Evolutionary conservation across 1,140 invertebrate species (phyloP).

Genomic region (Sitodiplosis mosellana): DNA sequence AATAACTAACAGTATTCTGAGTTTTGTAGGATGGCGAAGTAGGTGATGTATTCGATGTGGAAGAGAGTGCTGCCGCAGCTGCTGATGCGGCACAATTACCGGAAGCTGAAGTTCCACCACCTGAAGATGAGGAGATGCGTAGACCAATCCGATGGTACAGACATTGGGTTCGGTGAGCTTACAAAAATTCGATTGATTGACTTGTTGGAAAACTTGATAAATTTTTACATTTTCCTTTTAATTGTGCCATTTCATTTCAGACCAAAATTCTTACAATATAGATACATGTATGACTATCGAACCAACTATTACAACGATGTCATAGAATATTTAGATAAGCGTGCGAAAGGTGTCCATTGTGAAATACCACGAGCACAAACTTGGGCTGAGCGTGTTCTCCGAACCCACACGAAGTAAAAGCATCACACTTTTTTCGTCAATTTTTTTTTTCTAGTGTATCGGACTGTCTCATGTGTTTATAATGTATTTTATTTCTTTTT

Average conservation of each 20-base stretch:
- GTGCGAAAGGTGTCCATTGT: conserved; percentile 41
- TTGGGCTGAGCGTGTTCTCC: conserved; percentile 59
- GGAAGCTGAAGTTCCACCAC: conserved; percentile 34
- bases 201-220: background rate
- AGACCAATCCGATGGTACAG: conserved; percentile 37
- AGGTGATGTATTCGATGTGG: too few relatives aligned
- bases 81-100: conserved; percentile 23
- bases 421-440: background rate
- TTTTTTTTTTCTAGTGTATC: background rate
- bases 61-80: conserved; percentile 10
- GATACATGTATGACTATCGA: conserved; percentile 63
- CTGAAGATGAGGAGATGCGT: conserved; percentile 26
- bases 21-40: too few relatives aligned
- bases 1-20: too few relatives aligned
- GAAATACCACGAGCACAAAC: conserved; percentile 57
- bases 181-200: too few relatives aligned
- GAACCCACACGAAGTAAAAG: conserved; percentile 26
- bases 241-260: conserved; percentile 26
- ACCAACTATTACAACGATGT: conserved; percentile 70
- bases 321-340: conserved; percentile 59
- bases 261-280: conserved; percentile 58
- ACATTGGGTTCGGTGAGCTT: conserved; percentile 48
- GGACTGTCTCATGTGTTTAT: background rate
- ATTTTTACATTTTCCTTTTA: conserved; percentile 1
- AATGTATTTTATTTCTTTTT: background rate